These are phyloP conservation scores for Phania funesta DNA, from an alignment of 2,888 invertebrate species.

Conservation along the genomic window DNA sequence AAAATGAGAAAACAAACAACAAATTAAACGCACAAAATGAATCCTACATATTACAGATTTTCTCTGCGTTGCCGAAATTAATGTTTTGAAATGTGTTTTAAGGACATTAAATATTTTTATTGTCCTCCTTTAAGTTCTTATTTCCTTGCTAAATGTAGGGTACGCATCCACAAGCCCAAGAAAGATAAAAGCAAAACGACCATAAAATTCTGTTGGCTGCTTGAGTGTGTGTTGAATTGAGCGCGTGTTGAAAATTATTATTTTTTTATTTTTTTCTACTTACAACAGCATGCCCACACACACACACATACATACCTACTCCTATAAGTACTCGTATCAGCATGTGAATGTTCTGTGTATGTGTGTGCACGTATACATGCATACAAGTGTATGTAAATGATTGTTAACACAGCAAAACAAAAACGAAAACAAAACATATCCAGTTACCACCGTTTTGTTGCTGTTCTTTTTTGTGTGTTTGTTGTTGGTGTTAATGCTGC, in stretches of 20 bases:
- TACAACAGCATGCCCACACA: not conserved
- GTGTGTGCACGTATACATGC: not conserved
- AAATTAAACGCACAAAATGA: too few species aligned
- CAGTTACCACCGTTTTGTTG: conserved; percentile 45
- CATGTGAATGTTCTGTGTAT: not conserved
- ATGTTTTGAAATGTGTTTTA: not conserved
- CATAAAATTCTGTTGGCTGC: conserved; percentile 38
- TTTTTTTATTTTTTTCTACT: not conserved
- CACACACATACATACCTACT: not conserved
- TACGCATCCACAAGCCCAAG: not conserved
- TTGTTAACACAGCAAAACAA: conserved; percentile 39
- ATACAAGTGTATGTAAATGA: not conserved
- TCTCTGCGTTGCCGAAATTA: too few species aligned
- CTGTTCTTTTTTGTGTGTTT: conserved; percentile 21
- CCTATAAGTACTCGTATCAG: too few species aligned
- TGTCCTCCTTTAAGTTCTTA: not conserved
- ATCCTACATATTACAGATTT: too few species aligned
- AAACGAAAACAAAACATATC: not conserved
- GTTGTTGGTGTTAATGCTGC: conserved; percentile 29
- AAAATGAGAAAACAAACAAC: too few species aligned
- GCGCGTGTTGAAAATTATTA: conserved; percentile 23
- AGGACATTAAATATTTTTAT: not conserved
- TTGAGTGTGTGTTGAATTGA: conserved; percentile 26
- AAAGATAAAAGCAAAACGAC: not conserved
- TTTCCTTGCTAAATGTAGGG: not conserved